These are phyloP conservation scores for Papilio gigon DNA, from an alignment of 2,888 invertebrate genomes.

Conservation along the genomic window DNA sequence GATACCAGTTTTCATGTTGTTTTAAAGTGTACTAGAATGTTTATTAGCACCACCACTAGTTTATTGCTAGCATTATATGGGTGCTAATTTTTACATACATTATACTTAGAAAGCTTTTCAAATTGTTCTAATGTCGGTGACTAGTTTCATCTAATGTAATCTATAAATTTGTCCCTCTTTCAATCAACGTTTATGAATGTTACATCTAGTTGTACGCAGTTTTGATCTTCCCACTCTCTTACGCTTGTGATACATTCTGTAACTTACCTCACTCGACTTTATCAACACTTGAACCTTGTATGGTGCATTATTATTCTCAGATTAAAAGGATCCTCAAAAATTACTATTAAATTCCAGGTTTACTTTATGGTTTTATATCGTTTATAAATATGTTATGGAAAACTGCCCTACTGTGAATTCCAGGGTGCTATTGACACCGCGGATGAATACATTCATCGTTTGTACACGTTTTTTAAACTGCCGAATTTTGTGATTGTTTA, in stretches of 20 bases:
- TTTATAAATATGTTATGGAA: constrained; percentile 10
- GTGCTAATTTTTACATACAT: constrained; percentile 67
- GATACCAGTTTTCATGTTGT: constrained; percentile 43
- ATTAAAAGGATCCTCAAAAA: constrained; percentile 62
- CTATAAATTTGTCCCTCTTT: constrained; percentile 19
- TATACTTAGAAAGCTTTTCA: constrained; percentile 45
- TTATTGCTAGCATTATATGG: constrained; percentile 69
- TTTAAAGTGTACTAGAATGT: constrained; percentile 36
- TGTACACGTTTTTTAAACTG: neutral
- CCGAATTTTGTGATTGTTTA: constrained; percentile 27
- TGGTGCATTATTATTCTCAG: constrained; percentile 71
- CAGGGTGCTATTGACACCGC: constrained; percentile 69
- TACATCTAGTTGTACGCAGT: constrained; percentile 52
- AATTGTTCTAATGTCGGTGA: constrained; percentile 36
- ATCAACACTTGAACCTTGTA: constrained; percentile 59
- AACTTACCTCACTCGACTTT: constrained; percentile 48
- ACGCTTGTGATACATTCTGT: constrained; percentile 53
- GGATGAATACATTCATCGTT: neutral
- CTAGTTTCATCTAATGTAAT: constrained; percentile 37
- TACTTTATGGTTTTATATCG: constrained; percentile 50
- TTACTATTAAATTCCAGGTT: constrained; percentile 48
- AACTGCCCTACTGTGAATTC: constrained; percentile 43
- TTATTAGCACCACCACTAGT: constrained; percentile 61
- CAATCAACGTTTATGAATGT: constrained; percentile 16
- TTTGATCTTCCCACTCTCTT: constrained; percentile 52